Percentiles rank a stretch among this genome's conserved stretches.
phyloP scores from a whole-genome alignment of 2,888 invertebrate species.

The Pollenia labialis region DNA sequence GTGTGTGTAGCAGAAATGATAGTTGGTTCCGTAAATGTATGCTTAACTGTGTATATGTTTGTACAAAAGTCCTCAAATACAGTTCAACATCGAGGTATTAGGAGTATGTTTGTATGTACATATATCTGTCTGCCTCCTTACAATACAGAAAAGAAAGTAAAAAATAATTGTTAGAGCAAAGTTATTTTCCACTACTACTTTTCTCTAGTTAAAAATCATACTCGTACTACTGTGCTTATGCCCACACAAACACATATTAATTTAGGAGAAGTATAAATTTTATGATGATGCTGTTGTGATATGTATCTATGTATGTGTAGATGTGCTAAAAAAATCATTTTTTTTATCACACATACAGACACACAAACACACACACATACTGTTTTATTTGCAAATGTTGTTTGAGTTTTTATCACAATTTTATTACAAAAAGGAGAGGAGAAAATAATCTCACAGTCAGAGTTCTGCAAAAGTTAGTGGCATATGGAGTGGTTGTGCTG shows the following conservation, averaged over 20 bases:
- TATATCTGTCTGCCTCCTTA: not conserved
- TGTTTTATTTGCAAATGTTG: slow-evolving; percentile 49
- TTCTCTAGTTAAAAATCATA: slow-evolving; percentile 18
- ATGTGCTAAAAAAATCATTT: slow-evolving; percentile 1
- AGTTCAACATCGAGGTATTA: slow-evolving; percentile 10
- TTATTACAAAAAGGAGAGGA: slow-evolving; percentile 45
- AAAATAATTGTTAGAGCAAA: slow-evolving; percentile 53
- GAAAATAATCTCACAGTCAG: slow-evolving; percentile 12
- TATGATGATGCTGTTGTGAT: slow-evolving; percentile 53
- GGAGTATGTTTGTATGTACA: not conserved
- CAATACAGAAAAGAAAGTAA: not conserved
- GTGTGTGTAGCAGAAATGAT: slow-evolving; percentile 15
- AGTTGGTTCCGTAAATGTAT: slow-evolving; percentile 10
- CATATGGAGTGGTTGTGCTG: slow-evolving; percentile 62
- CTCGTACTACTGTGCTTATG: not conserved
- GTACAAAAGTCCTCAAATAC: not conserved
- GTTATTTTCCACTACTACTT: slow-evolving; percentile 38
- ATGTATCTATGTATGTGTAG: slow-evolving; percentile 1
- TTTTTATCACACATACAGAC: not conserved
- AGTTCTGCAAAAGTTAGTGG: slow-evolving; percentile 50
- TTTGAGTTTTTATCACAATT: slow-evolving; percentile 70
- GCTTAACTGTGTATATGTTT: not conserved
- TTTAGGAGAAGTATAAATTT: slow-evolving; percentile 34
- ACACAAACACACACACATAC: not conserved
- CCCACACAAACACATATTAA: not conserved